Conservation (phyloP, 2,797 vertebrate genomes). For the Lacerta viridis region DNA sequence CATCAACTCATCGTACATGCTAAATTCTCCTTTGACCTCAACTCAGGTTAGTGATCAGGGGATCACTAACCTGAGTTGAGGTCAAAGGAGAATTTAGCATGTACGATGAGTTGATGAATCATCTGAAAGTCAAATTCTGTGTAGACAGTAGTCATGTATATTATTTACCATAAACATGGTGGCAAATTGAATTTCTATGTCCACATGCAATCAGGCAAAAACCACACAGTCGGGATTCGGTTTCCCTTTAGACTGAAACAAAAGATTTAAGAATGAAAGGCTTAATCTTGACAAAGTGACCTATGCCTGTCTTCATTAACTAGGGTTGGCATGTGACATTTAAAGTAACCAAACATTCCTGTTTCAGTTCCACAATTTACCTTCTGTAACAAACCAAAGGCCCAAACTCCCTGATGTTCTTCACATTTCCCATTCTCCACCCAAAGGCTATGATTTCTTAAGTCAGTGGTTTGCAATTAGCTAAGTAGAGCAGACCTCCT, state of each 20-base stretch:
- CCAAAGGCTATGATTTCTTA: too few species aligned
- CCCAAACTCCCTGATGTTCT: constrained; percentile 53
- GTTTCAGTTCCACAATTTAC: constrained; percentile 70
- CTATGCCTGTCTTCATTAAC: constrained; percentile 74
- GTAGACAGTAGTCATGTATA: constrained; percentile 73
- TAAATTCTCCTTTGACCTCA: too few species aligned
- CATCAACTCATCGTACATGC: too few species aligned
- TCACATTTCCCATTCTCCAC: not conserved
- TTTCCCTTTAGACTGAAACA: constrained; percentile 78
- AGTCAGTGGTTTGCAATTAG: too few species aligned
- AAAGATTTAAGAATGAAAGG: constrained; percentile 78
- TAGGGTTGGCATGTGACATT: constrained; percentile 71
- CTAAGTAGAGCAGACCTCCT: too few species aligned
- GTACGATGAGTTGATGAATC: constrained; percentile 86
- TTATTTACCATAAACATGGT: constrained; percentile 67
- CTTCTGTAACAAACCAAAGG: constrained; percentile 56
- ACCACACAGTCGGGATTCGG: constrained; percentile 68
- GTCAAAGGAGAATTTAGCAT: constrained; percentile 78
- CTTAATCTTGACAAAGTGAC: constrained; percentile 81
- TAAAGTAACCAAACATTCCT: constrained; percentile 74
- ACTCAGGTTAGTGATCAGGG: too few species aligned
- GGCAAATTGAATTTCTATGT: constrained; percentile 57
- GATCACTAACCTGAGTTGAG: constrained; percentile 79
- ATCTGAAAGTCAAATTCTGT: constrained; percentile 84
- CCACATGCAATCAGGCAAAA: constrained; percentile 71